phyloP scores from a whole-genome alignment of 2,797 vertebrate genomes.

The Sebastes trivittatus region DNA sequence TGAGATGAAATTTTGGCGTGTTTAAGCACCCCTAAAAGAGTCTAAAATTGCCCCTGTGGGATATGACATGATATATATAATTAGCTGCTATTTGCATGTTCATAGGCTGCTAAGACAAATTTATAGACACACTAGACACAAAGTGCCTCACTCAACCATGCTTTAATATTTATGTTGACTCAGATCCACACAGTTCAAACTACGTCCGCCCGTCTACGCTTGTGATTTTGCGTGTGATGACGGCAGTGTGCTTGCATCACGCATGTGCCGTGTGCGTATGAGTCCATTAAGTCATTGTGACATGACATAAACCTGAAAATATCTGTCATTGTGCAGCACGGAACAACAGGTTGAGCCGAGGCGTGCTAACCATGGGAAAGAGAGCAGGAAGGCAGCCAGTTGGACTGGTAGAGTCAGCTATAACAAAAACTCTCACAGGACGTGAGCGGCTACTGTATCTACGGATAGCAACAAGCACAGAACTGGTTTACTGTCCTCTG shows the following conservation, averaged over 20 bases:
- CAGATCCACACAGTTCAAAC: neutral
- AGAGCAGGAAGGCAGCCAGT: slow-evolving; percentile 68
- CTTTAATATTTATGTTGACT: slow-evolving; percentile 27
- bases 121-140: neutral
- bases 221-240: slow-evolving; percentile 14
- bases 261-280: neutral
- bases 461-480: neutral
- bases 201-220: neutral
- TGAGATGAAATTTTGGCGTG: too few relatives aligned
- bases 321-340: slow-evolving; percentile 27
- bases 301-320: slow-evolving; percentile 49
- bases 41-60: neutral
- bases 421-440: slow-evolving; percentile 37
- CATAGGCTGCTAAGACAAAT: neutral
- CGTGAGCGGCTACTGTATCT: slow-evolving; percentile 54
- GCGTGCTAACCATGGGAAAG: slow-evolving; percentile 61
- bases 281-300: slow-evolving; percentile 22
- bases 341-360: slow-evolving; percentile 73
- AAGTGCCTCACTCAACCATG: neutral
- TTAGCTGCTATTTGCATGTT: neutral
- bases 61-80: neutral
- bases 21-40: too few relatives aligned
- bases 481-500: neutral
- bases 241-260: slow-evolving; percentile 8
- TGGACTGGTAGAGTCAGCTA: slow-evolving; percentile 76